These are phyloP conservation scores for Trididemnum clinides DNA, from an alignment of 23 tunicate species.

Conservation along the genomic window DNA sequence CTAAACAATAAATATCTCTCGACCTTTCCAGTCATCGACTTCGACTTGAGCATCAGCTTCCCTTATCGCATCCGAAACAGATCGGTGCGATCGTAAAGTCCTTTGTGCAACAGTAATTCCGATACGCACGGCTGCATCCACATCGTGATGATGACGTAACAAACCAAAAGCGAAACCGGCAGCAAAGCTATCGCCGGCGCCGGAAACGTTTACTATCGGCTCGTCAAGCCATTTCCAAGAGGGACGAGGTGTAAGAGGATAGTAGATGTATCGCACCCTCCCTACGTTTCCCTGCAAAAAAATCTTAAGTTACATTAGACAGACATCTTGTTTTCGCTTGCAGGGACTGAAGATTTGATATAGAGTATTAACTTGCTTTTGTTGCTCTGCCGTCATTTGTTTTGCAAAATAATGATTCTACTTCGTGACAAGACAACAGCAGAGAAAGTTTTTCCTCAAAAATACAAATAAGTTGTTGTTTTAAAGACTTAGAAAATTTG, in stretches of 20 bases:
- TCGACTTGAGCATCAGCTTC: not conserved
- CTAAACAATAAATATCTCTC: too few species aligned
- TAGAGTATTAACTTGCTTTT: too few species aligned
- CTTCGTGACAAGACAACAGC: too few species aligned
- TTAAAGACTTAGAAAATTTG: too few species aligned
- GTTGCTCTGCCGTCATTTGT: too few species aligned
- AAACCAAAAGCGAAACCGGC: conserved; percentile 64
- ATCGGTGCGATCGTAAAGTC: conserved; percentile 30
- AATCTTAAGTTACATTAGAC: too few species aligned
- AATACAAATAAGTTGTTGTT: too few species aligned
- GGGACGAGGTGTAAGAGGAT: not conserved
- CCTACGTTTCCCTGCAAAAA: too few species aligned
- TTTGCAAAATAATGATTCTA: too few species aligned
- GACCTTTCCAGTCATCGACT: conserved; percentile 10
- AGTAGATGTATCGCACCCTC: not conserved
- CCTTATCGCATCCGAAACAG: conserved; percentile 41
- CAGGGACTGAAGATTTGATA: too few species aligned
- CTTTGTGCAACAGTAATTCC: conserved; percentile 68
- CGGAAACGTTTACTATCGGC: conserved; percentile 71
- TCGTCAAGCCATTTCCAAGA: conserved; percentile 20
- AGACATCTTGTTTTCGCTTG: too few species aligned
- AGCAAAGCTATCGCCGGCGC: conserved; percentile 79
- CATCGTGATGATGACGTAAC: not conserved
- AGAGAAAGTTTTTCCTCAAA: too few species aligned
- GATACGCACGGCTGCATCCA: conserved; percentile 39